phyloP scores from a whole-genome alignment of 1,140 invertebrate genomes.

The Trypoxylus dichotomus region DNA sequence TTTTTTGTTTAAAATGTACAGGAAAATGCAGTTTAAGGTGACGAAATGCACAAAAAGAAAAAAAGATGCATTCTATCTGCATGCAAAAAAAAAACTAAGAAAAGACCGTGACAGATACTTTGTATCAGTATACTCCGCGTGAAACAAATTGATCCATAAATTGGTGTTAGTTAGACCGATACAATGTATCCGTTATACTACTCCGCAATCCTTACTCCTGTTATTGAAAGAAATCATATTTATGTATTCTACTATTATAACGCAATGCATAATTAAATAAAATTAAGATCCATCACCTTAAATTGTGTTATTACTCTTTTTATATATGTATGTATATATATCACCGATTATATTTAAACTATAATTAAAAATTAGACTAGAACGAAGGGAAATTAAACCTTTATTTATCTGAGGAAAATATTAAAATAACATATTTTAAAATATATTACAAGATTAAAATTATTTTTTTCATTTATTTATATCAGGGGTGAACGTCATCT shows the following conservation, averaged over 20 bases:
- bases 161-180: too few species aligned
- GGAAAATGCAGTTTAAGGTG: background rate
- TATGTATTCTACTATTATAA: too few species aligned
- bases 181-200: too few species aligned
- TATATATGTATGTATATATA: background rate
- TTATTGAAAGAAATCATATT: background rate
- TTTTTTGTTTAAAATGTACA: background rate
- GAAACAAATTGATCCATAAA: too few species aligned
- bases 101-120: background rate
- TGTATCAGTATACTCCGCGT: too few species aligned
- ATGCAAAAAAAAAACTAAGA: background rate
- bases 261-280: background rate
- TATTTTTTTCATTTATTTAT: background rate
- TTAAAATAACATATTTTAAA: constrained; percentile 13
- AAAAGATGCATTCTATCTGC: background rate
- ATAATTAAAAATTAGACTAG: constrained; percentile 27
- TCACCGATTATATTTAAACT: background rate
- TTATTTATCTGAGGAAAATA: constrained; percentile 11
- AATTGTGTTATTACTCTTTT: background rate
- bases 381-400: constrained; percentile 13
- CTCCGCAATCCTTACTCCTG: too few species aligned
- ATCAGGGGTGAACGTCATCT: constrained; percentile 21
- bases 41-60: background rate
- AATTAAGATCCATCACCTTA: constrained; percentile 22
- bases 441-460: background rate